Conservation (phyloP, 2,113 vertebrate species). For the Apeltes quadracus region DNA sequence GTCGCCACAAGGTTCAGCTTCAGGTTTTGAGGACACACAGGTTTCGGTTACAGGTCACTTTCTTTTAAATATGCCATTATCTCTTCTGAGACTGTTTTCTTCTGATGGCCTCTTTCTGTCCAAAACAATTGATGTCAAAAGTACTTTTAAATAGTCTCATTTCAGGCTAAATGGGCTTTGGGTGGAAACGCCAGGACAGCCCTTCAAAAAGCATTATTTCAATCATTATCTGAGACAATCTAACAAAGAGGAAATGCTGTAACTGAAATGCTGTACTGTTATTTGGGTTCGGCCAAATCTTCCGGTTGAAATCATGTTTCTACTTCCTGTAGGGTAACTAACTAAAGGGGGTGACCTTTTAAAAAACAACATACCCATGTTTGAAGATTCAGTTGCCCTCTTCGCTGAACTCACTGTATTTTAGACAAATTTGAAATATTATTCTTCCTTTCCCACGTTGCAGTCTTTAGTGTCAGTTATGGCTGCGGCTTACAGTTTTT, state of each 20-base stretch:
- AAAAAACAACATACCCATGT: background rate
- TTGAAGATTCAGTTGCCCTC: background rate
- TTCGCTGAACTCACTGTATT: background rate
- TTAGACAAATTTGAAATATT: background rate
- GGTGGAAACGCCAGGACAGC: constrained; percentile 15
- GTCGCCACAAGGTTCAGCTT: background rate
- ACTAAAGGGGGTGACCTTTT: background rate
- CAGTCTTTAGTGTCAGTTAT: background rate
- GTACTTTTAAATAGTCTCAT: constrained; percentile 18
- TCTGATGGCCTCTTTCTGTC: background rate
- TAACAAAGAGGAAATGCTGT: background rate
- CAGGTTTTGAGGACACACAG: background rate
- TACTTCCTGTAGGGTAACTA: background rate
- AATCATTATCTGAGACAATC: constrained; percentile 20
- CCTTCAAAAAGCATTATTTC: constrained; percentile 8
- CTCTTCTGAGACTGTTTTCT: no score
- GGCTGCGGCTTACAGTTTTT: background rate
- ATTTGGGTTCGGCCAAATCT: constrained; percentile 10
- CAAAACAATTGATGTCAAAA: background rate
- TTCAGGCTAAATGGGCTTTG: constrained; percentile 31
- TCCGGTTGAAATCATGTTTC: constrained; percentile 2
- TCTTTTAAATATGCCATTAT: background rate
- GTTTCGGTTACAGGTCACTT: background rate
- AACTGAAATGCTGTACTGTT: constrained; percentile 7
- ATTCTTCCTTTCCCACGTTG: background rate